These are phyloP conservation scores for Monodelphis domestica DNA, from an alignment of 2,797 vertebrate species.

Conservation along the genomic window DNA sequence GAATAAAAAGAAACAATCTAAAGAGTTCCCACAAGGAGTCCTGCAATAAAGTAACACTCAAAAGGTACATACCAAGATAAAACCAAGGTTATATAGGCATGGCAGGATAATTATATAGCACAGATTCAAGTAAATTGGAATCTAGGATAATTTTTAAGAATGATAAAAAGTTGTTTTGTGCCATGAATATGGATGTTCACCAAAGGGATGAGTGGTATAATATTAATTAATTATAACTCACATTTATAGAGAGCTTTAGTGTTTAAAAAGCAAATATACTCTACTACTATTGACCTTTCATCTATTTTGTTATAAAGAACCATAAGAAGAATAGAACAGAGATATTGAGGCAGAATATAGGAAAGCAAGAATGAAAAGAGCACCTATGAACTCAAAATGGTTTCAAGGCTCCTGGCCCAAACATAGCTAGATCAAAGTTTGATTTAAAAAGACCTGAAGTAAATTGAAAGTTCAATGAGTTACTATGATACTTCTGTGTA, in stretches of 20 bases:
- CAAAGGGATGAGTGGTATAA: not conserved
- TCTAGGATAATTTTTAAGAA: not conserved
- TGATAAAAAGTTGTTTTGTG: not conserved
- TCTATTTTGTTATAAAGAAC: not conserved
- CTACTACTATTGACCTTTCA: not conserved
- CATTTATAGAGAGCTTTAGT: not conserved
- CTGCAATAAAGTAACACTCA: not conserved
- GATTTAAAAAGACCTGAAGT: not conserved
- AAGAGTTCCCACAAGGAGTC: not conserved
- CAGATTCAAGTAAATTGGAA: not conserved
- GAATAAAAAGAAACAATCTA: not conserved
- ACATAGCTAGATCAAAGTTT: not conserved
- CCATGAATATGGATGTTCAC: not conserved
- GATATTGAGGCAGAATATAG: not conserved
- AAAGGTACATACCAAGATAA: not conserved
- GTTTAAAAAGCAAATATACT: not conserved
- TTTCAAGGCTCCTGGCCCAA: not conserved
- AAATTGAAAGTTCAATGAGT: not conserved
- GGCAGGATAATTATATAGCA: not conserved
- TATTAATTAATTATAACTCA: not conserved
- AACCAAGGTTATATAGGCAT: not conserved
- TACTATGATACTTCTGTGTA: not conserved
- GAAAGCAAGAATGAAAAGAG: not conserved
- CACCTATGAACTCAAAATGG: not conserved
- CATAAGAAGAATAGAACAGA: not conserved